Base-by-base conservation (phyloP, 1,140 invertebrate species). In the Pseudoatta argentina region DNA sequence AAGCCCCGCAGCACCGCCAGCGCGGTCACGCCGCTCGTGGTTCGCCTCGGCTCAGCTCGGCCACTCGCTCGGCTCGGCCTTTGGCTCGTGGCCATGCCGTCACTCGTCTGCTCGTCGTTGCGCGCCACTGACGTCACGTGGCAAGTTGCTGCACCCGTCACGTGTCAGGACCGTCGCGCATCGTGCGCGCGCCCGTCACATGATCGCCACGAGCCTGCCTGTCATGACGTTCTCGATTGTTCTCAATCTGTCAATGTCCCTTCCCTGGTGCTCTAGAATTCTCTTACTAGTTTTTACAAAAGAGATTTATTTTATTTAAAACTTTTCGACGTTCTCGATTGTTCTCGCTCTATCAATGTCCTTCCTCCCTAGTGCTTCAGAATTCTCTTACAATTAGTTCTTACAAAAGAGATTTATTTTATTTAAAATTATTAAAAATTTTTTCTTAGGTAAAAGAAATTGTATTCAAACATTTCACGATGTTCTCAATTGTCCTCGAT, bases 31-130 rank as follows among this genome's bases (percentile, higher is more conserved):
- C 1, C 39, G 51, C 67, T 87, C 85, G 30, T 5, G 75, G 88
- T 67, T 86, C 85, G 77, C 8, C 87, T 91, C 90, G 91, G 93
- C 92, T 86, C 77, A 72, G 88, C 78, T 86, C 82, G 27, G 27
- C 27, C 27, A 30, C 27, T 30, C 27, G 27, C 27, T 30, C 27
- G 73, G 5, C 86, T 91, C 90, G 91, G 93, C 92, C 92, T 93
- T 93, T 94, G 92, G 91, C 91, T 91, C 82, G 86, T 77, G 64
- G 90, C 91, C 92, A 92, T 92, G 88, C 72, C 72, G 18, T 18
- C 30, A 4, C 30, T 30, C 30, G 30, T 30, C 30, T 0, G 30
- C 3, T 30, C 30, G 30, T 30, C 30, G 30, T 4, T 30, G 3
- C 30, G 30, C 30, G 30, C 30, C 57, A 71, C 67, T 91, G 91